Evolutionary conservation across 2,113 vertebrate species (phyloP).

Genomic region (Ailuropoda melanoleuca): DNA sequence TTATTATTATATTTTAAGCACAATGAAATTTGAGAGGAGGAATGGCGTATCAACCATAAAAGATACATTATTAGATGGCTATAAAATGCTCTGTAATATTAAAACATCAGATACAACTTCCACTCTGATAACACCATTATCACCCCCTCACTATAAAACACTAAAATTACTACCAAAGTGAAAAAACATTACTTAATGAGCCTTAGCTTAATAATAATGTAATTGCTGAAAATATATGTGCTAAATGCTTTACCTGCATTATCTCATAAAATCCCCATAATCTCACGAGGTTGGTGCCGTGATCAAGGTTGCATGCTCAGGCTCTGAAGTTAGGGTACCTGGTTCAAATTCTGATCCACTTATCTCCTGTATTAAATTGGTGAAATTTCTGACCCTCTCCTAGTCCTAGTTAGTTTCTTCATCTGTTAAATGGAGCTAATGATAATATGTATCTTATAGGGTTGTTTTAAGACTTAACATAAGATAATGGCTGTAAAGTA

Average conservation of each 20-base stretch:
- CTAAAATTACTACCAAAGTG: background rate
- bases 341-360: background rate
- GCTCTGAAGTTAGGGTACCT: background rate
- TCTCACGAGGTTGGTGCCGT: background rate
- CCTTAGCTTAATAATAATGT: background rate
- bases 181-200: constrained; percentile 38
- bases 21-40: constrained; percentile 18
- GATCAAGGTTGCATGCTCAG: background rate
- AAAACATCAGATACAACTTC: background rate
- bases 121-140: background rate
- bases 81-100: constrained; percentile 15
- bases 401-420: background rate
- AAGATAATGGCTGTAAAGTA: background rate
- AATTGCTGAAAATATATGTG: background rate
- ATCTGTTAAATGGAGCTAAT: background rate
- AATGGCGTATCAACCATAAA: background rate
- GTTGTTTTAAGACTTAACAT: background rate
- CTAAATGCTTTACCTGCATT: background rate
- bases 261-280: background rate
- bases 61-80: background rate
- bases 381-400: background rate
- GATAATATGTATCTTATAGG: background rate
- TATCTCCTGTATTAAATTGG: background rate
- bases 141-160: background rate
- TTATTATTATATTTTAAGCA: constrained; percentile 29